phyloP scores from a whole-genome alignment of 2,113 vertebrate genomes.

The Calidris pugnax region DNA sequence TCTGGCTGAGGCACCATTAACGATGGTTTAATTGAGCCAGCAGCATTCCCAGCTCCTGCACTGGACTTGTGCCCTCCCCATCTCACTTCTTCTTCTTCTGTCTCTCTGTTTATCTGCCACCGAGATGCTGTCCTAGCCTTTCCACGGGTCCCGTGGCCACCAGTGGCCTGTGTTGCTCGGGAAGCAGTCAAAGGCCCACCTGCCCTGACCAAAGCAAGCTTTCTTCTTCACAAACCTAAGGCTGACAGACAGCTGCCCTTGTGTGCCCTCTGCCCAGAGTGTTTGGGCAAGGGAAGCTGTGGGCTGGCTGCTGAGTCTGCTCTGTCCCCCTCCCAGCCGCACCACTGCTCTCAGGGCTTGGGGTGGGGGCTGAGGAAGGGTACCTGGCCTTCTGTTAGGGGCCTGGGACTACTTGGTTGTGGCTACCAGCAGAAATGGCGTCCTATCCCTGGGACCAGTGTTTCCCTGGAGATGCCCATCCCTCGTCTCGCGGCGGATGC shows the following conservation, averaged over 20 bases:
- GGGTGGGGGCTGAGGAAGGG: background rate
- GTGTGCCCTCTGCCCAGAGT: rapidly evolving
- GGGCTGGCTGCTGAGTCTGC: background rate
- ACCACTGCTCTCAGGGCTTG: background rate
- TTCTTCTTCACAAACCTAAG: background rate
- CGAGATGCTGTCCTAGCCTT: background rate
- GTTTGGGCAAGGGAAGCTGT: background rate
- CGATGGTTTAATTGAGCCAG: background rate
- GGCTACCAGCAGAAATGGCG: too few relatives aligned
- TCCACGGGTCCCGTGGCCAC: background rate
- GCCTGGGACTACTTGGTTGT: background rate
- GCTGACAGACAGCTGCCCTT: background rate
- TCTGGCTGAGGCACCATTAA: background rate
- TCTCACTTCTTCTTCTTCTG: background rate
- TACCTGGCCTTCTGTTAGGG: background rate
- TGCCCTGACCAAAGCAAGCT: background rate
- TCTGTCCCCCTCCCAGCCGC: background rate
- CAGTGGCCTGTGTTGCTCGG: background rate
- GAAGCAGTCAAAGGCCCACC: too few relatives aligned
- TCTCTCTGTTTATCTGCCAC: background rate
- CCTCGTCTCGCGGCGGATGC: background rate
- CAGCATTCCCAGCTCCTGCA: background rate
- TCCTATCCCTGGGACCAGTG: background rate
- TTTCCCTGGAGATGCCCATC: rapidly evolving
- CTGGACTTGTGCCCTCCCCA: background rate